Percentiles rank a stretch among this genome's conserved stretches.
Evolutionary conservation across 2,888 invertebrate species (phyloP).

Genomic region (Platycnemis pennipes): DNA sequence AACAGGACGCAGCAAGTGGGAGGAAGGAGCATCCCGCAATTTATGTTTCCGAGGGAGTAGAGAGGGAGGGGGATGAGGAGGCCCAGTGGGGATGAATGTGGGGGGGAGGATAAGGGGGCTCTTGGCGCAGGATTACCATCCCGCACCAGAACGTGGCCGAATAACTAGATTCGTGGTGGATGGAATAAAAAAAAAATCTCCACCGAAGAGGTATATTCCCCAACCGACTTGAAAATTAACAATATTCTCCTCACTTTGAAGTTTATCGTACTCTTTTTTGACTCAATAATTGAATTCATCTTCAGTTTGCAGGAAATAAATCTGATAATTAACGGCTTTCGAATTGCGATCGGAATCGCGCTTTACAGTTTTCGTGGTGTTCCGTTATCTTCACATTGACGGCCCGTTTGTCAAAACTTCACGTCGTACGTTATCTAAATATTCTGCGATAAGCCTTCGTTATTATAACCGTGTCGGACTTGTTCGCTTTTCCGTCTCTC

Average conservation of each 20-base stretch:
- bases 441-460: not conserved
- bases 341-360: not conserved
- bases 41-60: not conserved
- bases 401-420: not conserved
- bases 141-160: not conserved
- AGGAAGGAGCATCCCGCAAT: slow-evolving; percentile 20
- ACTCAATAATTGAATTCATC: slow-evolving; percentile 18
- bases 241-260: not conserved
- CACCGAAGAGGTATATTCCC: not conserved
- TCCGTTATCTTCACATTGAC: not conserved
- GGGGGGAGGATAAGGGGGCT: not conserved
- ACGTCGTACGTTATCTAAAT: not conserved
- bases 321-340: not conserved
- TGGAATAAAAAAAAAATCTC: not conserved
- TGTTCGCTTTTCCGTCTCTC: too few species aligned
- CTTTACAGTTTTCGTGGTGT: not conserved
- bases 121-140: not conserved
- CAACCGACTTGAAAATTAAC: not conserved
- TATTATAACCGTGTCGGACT: too few species aligned
- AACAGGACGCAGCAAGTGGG: not conserved
- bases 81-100: not conserved
- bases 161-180: not conserved
- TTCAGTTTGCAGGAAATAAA: not conserved
- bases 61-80: not conserved
- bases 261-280: not conserved